phyloP scores from a whole-genome alignment of 2,888 invertebrate species.

The Plagodis pulveraria region DNA sequence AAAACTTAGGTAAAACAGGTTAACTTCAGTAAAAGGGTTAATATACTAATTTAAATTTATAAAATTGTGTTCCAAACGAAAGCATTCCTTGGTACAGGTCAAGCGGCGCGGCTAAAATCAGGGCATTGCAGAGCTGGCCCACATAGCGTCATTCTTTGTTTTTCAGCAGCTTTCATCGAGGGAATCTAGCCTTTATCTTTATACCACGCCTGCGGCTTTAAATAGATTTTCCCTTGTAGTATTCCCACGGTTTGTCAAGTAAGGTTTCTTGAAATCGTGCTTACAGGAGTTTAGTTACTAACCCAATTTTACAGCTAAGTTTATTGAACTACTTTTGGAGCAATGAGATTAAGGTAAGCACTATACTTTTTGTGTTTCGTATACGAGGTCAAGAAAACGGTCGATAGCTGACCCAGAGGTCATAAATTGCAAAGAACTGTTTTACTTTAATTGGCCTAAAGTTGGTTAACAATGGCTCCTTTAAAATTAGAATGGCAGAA shows the following conservation, averaged over 20 bases:
- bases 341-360: neutral
- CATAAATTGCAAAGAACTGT: conserved; percentile 30
- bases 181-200: conserved; percentile 55
- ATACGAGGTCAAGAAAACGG: conserved; percentile 25
- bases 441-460: conserved; percentile 39
- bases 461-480: conserved; percentile 36
- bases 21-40: neutral
- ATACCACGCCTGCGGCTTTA: conserved; percentile 35
- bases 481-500: conserved; percentile 31
- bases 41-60: conserved; percentile 18
- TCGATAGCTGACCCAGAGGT: conserved; percentile 33
- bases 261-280: conserved; percentile 25
- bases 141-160: conserved; percentile 61
- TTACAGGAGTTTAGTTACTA: conserved; percentile 21
- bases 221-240: conserved; percentile 43
- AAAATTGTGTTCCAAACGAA: conserved; percentile 27
- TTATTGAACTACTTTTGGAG: conserved; percentile 11
- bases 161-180: conserved; percentile 50
- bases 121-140: conserved; percentile 77
- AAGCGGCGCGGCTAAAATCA: conserved; percentile 62
- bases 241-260: conserved; percentile 23
- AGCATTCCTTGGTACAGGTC: conserved; percentile 43
- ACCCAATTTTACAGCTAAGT: conserved; percentile 25
- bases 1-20: no score
- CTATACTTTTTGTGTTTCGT: conserved; percentile 5